A percentile compares a stretch with the other conserved stretches of the same genome.
Evolutionary conservation across 2,797 vertebrate species (phyloP).

Genomic region (Anguilla megastoma): DNA sequence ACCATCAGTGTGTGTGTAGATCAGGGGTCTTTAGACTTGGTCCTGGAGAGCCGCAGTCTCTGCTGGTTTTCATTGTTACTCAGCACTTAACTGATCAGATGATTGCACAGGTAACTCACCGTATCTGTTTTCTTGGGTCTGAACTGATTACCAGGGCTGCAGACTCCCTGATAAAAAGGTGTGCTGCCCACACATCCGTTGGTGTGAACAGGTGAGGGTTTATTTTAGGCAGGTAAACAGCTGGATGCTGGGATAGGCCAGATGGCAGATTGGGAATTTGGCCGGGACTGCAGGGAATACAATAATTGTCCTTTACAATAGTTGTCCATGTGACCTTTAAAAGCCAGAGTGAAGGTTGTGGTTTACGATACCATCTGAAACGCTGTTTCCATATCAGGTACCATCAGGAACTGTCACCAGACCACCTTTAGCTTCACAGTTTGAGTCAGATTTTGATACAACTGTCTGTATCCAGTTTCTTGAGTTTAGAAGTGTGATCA

Average conservation of each 20-base stretch:
- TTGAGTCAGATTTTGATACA: not conserved
- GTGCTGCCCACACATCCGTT: not conserved
- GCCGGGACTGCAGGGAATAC: not conserved
- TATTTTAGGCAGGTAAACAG: not conserved
- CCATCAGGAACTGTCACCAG: not conserved
- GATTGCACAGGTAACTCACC: not conserved
- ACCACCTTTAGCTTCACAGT: not conserved
- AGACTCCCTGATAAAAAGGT: not conserved
- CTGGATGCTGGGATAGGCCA: not conserved
- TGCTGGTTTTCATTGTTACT: not conserved
- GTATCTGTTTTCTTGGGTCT: not conserved
- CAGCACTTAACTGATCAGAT: not conserved
- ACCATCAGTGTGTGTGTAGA: too few relatives aligned
- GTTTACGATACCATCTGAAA: not conserved
- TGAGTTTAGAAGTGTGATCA: not conserved
- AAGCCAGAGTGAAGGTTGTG: not conserved
- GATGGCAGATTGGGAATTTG: not conserved
- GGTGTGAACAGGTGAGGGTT: not conserved
- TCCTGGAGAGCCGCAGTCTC: not conserved
- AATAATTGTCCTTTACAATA: not conserved
- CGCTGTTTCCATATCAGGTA: not conserved
- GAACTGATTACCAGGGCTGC: not conserved
- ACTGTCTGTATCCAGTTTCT: not conserved
- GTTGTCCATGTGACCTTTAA: not conserved
- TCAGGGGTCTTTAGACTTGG: not conserved